Percentiles rank a stretch among this genome's conserved stretches.
These are phyloP conservation scores for Battus philenor DNA, from an alignment of 1,140 invertebrate genomes.

Conservation along the genomic window DNA sequence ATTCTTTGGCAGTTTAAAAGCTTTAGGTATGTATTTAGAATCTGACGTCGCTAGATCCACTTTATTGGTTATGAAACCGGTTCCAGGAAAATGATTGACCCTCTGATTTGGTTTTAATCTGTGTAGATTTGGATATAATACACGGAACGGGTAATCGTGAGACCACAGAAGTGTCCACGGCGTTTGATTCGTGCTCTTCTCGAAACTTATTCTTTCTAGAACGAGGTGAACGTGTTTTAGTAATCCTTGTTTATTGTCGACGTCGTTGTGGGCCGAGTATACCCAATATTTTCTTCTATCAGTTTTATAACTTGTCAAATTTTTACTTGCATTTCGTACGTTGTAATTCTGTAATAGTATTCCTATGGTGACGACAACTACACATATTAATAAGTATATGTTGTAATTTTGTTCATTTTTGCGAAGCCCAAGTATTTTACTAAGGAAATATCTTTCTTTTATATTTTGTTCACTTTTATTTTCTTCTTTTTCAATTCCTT, in stretches of 20 bases:
- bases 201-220: conserved; percentile 84
- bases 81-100: conserved; percentile 97
- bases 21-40: conserved; percentile 86
- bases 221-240: conserved; percentile 88
- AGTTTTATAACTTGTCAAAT: conserved; percentile 25
- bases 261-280: conserved; percentile 45
- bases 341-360: conserved; percentile 52
- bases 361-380: conserved; percentile 48
- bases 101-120: conserved; percentile 84
- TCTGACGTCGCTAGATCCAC: conserved; percentile 90
- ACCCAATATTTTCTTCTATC: conserved; percentile 56
- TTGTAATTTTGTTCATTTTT: conserved; percentile 32
- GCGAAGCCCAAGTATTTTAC: conserved; percentile 11
- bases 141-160: conserved; percentile 93
- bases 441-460: conserved; percentile 12
- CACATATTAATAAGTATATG: conserved; percentile 49
- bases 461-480: conserved; percentile 18
- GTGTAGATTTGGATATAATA: conserved; percentile 74
- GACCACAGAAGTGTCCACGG: conserved; percentile 95
- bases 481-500: conserved; percentile 21
- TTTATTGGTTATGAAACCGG: conserved; percentile 96
- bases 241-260: conserved; percentile 72
- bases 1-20: conserved; percentile 91
- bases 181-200: conserved; percentile 76
- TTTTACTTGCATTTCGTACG: conserved; percentile 31